phyloP scores from a whole-genome alignment of 2,797 vertebrate species.

The Peromyscus melanophrys region DNA sequence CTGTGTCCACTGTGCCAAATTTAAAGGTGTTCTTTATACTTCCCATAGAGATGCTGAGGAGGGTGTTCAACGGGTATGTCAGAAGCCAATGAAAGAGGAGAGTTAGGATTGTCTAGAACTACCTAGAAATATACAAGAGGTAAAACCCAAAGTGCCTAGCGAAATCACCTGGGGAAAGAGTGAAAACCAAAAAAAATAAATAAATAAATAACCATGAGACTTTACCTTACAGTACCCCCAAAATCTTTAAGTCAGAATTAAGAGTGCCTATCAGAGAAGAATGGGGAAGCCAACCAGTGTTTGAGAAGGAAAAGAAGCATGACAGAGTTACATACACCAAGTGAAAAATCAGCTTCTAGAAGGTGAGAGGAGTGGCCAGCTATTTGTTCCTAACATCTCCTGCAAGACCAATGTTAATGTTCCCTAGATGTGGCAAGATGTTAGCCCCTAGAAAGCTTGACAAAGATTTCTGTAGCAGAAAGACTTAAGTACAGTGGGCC shows the following conservation, averaged over 20 bases:
- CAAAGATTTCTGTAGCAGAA: neutral
- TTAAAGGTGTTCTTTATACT: neutral
- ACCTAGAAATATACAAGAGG: neutral
- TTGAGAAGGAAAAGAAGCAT: neutral
- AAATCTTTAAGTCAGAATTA: neutral
- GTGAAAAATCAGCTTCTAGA: neutral
- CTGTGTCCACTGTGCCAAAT: neutral
- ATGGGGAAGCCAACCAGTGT: neutral
- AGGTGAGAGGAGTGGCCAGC: neutral
- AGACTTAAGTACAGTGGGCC: neutral
- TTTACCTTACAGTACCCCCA: neutral
- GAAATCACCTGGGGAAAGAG: neutral
- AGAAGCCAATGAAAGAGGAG: neutral
- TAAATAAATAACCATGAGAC: neutral
- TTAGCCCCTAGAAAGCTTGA: neutral
- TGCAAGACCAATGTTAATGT: neutral
- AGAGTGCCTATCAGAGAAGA: neutral
- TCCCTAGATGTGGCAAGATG: neutral
- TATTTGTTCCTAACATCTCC: neutral
- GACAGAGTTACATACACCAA: neutral
- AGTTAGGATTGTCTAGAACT: neutral
- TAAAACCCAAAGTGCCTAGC: neutral
- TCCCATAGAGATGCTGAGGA: neutral
- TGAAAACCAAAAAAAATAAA: too few relatives aligned
- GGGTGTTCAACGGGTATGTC: neutral